Conservation (phyloP, 2,113 vertebrate species). For the Orycteropus afer region DNA sequence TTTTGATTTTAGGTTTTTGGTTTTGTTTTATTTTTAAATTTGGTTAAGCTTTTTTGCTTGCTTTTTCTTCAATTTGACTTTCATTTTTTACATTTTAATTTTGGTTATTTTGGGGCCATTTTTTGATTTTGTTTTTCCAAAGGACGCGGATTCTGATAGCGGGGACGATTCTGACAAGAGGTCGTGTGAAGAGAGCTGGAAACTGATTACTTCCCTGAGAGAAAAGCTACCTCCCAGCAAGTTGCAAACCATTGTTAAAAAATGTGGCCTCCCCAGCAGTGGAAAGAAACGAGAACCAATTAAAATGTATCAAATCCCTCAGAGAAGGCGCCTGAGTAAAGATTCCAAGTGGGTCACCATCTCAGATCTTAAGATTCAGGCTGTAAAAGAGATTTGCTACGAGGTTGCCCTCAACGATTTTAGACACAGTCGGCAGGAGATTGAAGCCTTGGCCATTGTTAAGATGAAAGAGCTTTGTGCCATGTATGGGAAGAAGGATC, state of each 20-base stretch:
- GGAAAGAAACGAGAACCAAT: conserved; percentile 97
- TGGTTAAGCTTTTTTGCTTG: conserved; percentile 86
- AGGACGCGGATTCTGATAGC: conserved; percentile 99
- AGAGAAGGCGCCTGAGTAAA: conserved; percentile 96
- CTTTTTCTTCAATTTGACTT: conserved; percentile 86
- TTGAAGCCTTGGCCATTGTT: conserved; percentile 98
- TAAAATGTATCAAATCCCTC: conserved; percentile 99
- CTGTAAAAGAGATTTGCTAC: conserved; percentile 99
- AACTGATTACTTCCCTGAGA: conserved; percentile 98
- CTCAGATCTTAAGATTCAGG: conserved; percentile 99
- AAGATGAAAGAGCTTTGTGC: conserved; percentile 99
- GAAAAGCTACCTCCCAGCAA: conserved; percentile 99
- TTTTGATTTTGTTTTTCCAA: conserved; percentile 96
- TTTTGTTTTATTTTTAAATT: conserved; percentile 80
- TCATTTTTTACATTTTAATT: conserved; percentile 93
- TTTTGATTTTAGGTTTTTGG: background rate
- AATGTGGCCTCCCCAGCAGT: conserved; percentile 99
- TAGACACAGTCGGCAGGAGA: conserved; percentile 97
- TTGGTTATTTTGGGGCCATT: conserved; percentile 95
- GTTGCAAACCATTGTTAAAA: conserved; percentile 99
- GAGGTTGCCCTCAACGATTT: conserved; percentile 99
- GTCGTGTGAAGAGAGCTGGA: conserved; percentile 99
- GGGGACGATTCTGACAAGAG: conserved; percentile 99
- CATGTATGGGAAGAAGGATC: conserved; percentile 97
- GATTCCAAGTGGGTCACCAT: conserved; percentile 99